Conservation (phyloP, 2,888 invertebrate genomes). For the Cyclophora albipunctata region DNA sequence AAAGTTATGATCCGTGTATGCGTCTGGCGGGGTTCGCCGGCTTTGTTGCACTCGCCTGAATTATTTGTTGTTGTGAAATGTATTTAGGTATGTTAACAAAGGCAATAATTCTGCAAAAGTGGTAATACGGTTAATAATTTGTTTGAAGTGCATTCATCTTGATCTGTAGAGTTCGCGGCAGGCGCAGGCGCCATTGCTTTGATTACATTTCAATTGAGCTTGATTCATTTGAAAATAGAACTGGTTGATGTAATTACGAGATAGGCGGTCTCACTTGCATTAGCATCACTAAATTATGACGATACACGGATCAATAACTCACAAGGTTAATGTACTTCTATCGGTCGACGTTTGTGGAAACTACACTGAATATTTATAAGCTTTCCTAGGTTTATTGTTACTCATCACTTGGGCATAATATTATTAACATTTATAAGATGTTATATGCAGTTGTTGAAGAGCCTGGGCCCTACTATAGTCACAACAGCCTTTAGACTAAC, state of each 20-base stretch:
- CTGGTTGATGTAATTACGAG: slow-evolving; percentile 3
- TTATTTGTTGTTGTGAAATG: slow-evolving; percentile 34
- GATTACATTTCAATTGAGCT: slow-evolving; percentile 17
- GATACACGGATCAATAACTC: not conserved
- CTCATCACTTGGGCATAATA: too few species aligned
- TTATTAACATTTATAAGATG: too few species aligned
- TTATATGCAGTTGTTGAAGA: too few species aligned
- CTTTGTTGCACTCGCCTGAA: slow-evolving; percentile 30
- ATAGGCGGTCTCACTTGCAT: slow-evolving; percentile 11
- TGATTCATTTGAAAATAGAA: slow-evolving; percentile 16
- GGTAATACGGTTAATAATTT: slow-evolving; percentile 23
- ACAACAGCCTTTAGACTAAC: too few species aligned
- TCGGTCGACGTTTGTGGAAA: not conserved
- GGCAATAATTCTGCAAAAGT: slow-evolving; percentile 37
- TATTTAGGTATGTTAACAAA: slow-evolving; percentile 37
- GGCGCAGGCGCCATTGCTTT: slow-evolving; percentile 5
- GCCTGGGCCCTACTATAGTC: too few species aligned
- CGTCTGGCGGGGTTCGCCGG: slow-evolving; percentile 17
- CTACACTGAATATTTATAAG: too few species aligned
- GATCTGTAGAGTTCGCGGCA: slow-evolving; percentile 8
- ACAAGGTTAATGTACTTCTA: not conserved
- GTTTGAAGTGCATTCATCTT: slow-evolving; percentile 25
- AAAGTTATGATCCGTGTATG: slow-evolving; percentile 44
- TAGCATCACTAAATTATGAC: not conserved
- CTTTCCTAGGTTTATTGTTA: too few species aligned